phyloP scores from a whole-genome alignment of 1,140 invertebrate genomes.

The Hydropsyche tenuis region DNA sequence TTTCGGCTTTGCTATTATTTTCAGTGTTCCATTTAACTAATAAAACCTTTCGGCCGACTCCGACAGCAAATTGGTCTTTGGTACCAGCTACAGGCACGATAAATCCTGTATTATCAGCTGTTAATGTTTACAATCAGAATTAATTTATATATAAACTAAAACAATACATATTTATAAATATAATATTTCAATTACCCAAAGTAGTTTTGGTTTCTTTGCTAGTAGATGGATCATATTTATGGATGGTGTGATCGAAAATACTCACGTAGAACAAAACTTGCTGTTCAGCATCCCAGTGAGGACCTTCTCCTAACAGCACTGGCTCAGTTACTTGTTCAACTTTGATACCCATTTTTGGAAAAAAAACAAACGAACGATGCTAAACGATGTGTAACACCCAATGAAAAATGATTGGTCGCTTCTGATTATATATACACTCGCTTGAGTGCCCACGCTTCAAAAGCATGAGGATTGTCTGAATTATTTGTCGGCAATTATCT shows the following conservation, averaged over 20 bases:
- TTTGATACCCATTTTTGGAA: slow-evolving; percentile 52
- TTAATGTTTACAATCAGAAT: slow-evolving; percentile 30
- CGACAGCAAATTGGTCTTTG: slow-evolving; percentile 69
- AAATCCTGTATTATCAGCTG: slow-evolving; percentile 63
- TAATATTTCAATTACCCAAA: slow-evolving; percentile 53
- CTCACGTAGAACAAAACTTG: slow-evolving; percentile 68
- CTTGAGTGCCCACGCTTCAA: background rate
- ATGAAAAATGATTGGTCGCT: background rate
- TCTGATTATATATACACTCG: background rate
- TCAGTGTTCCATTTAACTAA: slow-evolving; percentile 73
- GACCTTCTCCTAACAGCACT: slow-evolving; percentile 64
- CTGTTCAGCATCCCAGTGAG: slow-evolving; percentile 67
- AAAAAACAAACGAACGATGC: too few relatives aligned
- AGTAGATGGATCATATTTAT: slow-evolving; percentile 62
- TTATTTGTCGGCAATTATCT: background rate
- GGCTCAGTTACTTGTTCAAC: slow-evolving; percentile 56
- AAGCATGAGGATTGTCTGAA: background rate
- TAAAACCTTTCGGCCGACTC: slow-evolving; percentile 66
- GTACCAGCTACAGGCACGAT: slow-evolving; percentile 73
- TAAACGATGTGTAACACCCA: too few relatives aligned
- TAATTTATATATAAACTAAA: background rate
- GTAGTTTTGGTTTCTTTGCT: slow-evolving; percentile 56
- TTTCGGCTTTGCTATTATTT: slow-evolving; percentile 57
- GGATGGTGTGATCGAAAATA: slow-evolving; percentile 63
- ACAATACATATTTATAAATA: background rate